Percentiles rank a stretch among this genome's conserved stretches.
Evolutionary conservation across 2,113 vertebrate genomes (phyloP).

Genomic region (Sinocyclocheilus maitianheensis): DNA sequence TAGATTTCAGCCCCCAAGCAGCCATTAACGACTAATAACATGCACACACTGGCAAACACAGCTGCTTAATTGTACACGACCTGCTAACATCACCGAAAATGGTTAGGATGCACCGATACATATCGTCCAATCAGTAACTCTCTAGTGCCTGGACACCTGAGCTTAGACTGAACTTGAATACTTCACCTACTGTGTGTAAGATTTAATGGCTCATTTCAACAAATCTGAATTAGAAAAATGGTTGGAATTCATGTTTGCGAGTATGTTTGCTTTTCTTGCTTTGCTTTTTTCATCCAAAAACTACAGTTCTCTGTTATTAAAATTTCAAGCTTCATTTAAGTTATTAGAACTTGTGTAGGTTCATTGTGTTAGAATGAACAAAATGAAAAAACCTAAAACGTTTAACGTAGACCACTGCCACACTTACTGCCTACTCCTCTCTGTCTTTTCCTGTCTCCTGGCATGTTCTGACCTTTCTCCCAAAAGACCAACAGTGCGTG

Average conservation of each 20-base stretch:
- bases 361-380: background rate
- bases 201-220: background rate
- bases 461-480: constrained; percentile 72
- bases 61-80: constrained; percentile 12
- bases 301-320: constrained; percentile 6
- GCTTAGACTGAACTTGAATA: background rate
- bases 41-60: background rate
- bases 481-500: constrained; percentile 58
- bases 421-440: background rate
- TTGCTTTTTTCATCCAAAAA: background rate
- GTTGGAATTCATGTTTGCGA: background rate
- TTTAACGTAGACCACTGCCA: constrained; percentile 9
- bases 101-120: background rate
- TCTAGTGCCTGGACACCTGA: background rate
- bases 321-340: background rate
- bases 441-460: constrained; percentile 60
- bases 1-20: background rate
- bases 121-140: background rate
- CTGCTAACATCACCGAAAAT: constrained; percentile 12
- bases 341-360: background rate
- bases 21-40: constrained; percentile 21
- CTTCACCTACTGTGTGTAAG: background rate
- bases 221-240: background rate
- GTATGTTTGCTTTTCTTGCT: background rate
- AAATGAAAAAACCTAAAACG: background rate